Evolutionary conservation across 2,113 vertebrate species (phyloP), one percentile per base, ranked within the genome.

Genomic region (Hypomesus transpacificus): DNA sequence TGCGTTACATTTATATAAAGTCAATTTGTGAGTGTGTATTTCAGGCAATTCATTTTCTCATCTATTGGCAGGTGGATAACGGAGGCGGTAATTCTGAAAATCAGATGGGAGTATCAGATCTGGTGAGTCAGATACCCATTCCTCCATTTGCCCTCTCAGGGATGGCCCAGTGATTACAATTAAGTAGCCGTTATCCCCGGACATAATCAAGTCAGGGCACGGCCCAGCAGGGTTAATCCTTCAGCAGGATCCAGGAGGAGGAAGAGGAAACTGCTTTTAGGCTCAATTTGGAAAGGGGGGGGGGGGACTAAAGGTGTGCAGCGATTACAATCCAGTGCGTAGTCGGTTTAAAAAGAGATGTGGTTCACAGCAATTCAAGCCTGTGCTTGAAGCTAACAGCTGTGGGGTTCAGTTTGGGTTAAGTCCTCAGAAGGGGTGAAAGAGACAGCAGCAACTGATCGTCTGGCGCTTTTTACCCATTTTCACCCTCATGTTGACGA

Each of bases 111-210:
- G 22, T 54, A 59, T 61, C 57, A 52, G 18, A 11, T 53, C 63
- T 71, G 68, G 26, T 1, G 62, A 71, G 31, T 16, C 16, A 6
- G 68, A 74, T 74, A 65, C 34, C 3, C 51, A 60, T 58, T 70
- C 67, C 70, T 28, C 69, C 75, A 72, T 84, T 82, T 78, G 77
- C 46, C 17, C 76, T 76, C 72, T 24, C 76, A 82, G 75, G 77
- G 75, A 68, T 77, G 80, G 78, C 84, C 78, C 78, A 88, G 83
- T 81, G 86, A 90, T 90, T 87, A 91, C 82, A 90, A 90, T 89
- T 90, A 91, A 91, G 89, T 86, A 82, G 85, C 87, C 89, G 86
- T 91, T 88, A 87, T 89, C 87, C 87, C 74, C 81, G 80, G 83
- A 88, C 84, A 91, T 90, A 86, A 88, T 87, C 90, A 88, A 87